These are phyloP conservation scores for Heptranchias perlo DNA, from an alignment of 2,113 vertebrate species.

Conservation along the genomic window DNA sequence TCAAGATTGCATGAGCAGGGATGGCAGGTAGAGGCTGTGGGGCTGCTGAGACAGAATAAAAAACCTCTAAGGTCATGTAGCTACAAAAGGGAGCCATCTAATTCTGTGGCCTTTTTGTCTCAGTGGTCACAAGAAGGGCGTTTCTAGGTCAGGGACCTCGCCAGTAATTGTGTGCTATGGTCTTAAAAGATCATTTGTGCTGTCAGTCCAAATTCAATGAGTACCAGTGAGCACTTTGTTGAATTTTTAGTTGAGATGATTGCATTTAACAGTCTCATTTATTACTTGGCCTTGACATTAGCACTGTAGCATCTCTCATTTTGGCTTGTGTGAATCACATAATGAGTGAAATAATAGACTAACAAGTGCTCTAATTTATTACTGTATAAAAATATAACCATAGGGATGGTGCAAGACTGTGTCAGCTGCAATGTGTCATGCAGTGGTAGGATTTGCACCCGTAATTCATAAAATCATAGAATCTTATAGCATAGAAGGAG, in stretches of 20 bases:
- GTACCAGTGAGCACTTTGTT: conserved; percentile 65
- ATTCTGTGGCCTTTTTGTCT: conserved; percentile 53
- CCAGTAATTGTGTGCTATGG: conserved; percentile 76
- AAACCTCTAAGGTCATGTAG: conserved; percentile 43
- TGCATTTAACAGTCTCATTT: conserved; percentile 82
- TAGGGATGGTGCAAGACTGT: neutral
- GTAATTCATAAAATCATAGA: neutral
- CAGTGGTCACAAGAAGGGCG: conserved; percentile 60
- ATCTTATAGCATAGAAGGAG: neutral
- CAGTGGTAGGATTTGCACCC: neutral
- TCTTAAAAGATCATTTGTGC: conserved; percentile 73
- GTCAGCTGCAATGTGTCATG: neutral
- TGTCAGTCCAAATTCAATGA: conserved; percentile 77
- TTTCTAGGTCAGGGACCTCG: conserved; percentile 63
- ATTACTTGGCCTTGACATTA: conserved; percentile 76
- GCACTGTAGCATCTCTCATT: conserved; percentile 50
- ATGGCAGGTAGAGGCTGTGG: conserved; percentile 24
- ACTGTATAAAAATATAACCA: neutral
- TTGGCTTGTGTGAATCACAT: neutral
- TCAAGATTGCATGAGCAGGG: conserved; percentile 45
- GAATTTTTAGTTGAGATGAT: conserved; percentile 70
- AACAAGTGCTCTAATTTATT: neutral
- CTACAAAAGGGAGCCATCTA: conserved; percentile 44
- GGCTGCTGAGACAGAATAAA: conserved; percentile 8
- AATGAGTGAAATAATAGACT: conserved; percentile 31